Base-by-base conservation (phyloP, 37 sponge, comb jelly and placozoan species). In the Lycopodina hypogea region DNA sequence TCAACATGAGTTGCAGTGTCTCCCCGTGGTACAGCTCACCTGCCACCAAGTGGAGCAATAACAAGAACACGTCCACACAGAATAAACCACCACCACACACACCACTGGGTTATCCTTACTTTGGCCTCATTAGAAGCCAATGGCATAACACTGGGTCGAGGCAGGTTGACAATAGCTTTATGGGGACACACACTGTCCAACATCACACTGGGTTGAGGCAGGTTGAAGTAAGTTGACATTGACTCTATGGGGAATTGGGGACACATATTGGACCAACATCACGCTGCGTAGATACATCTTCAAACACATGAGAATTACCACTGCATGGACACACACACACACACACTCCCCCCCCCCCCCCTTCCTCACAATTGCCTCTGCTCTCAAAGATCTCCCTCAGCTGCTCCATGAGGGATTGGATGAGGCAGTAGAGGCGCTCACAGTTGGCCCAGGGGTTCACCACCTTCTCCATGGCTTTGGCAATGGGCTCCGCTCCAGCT, bases 1-100 rank as follows among this genome's bases (percentile, higher is more conserved):
- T 71, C n/a, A 83, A n/a, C 92, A 94, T 91, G 41, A 93, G 68
- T 42, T 83, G 68, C 42, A 93, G 37, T 14, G 83, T 76, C 78
- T 95, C 94, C 3, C 52, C 80, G n/a, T 83, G 78, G 69, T 83
- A 69, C 24, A 80, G 71, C 36, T 8, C 23, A 32, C 32, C 74
- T 74, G 38, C 21, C 3, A 8, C 26, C 18, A 42, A 1, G 14
- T 1, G 6, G 14, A 67, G 29, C 21, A 67, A 32, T 4, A 35
- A 35, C 21, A 35, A 35, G 2, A 17, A 67, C 32, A 21, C 11
- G 6, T 24, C 4, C 48, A 45, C 48, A 45, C 48, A 45, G 8
- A 45, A 4, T 45, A 9, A 9, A 45, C 48, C 48, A 45, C 4
- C 48, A 45, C 9, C 48, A 45, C 48, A 45, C 48, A 45, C 48